Conservation (phyloP, 1,140 invertebrate species). For the Coelopa frigida region DNA sequence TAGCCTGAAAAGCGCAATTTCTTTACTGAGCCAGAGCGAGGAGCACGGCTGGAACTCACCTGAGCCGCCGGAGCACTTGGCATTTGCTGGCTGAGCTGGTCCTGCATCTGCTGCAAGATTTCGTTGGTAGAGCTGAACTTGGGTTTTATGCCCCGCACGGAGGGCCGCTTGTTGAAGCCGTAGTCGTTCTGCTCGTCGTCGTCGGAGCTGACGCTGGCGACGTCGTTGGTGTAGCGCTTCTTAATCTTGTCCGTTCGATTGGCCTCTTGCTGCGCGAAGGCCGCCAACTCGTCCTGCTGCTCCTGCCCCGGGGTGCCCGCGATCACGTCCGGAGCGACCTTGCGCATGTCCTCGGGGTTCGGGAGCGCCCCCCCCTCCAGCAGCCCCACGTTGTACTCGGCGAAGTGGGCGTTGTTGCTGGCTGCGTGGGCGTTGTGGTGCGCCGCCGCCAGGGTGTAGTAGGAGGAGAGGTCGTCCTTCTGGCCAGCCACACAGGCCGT, state of each 20-base stretch:
- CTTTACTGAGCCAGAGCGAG: too few species aligned
- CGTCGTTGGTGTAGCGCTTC: slow-evolving; percentile 57
- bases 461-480: slow-evolving; percentile 60
- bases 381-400: slow-evolving; percentile 59
- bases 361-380: slow-evolving; percentile 49
- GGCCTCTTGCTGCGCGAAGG: slow-evolving; percentile 77
- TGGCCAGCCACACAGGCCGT: slow-evolving; percentile 63
- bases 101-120: slow-evolving; percentile 72
- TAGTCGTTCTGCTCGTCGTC: slow-evolving; percentile 82
- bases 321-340: slow-evolving; percentile 64
- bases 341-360: slow-evolving; percentile 42
- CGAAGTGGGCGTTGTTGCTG: slow-evolving; percentile 46
- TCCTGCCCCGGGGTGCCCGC: slow-evolving; percentile 60
- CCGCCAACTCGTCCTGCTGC: slow-evolving; percentile 64
- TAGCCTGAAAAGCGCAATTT: slow-evolving; percentile 15
- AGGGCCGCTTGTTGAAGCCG: slow-evolving; percentile 78
- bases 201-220: slow-evolving; percentile 51
- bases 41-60: background rate
- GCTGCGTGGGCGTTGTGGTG: slow-evolving; percentile 43
- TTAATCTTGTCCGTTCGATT: slow-evolving; percentile 71
- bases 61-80: slow-evolving; percentile 29
- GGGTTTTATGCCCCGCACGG: slow-evolving; percentile 61
- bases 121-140: slow-evolving; percentile 64
- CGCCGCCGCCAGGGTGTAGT: slow-evolving; percentile 54
- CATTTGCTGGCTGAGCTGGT: slow-evolving; percentile 55